Percentiles rank a stretch among this genome's conserved stretches.
These are phyloP conservation scores for Drosophila nannoptera DNA, from an alignment of 1,140 invertebrate genomes.

Conservation along the genomic window DNA sequence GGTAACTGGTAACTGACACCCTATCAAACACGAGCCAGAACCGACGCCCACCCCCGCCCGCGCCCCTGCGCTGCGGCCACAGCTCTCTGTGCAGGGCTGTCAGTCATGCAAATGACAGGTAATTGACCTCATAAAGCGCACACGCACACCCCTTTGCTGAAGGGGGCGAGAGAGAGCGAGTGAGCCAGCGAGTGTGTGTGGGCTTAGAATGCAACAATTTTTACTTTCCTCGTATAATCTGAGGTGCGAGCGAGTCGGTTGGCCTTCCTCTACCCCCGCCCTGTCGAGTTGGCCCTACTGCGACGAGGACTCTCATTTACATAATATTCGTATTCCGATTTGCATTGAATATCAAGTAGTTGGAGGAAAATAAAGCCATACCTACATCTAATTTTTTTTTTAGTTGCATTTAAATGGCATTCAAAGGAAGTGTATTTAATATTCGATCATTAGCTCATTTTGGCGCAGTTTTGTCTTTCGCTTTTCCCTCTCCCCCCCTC, in stretches of 20 bases:
- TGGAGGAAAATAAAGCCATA: too few relatives aligned
- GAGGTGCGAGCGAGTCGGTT: constrained; percentile 52
- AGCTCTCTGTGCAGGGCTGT: constrained; percentile 10
- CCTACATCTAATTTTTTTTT: too few relatives aligned
- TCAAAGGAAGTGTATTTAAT: not conserved
- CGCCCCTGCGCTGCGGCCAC: too few relatives aligned
- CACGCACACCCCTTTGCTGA: constrained; percentile 11
- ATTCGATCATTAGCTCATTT: not conserved
- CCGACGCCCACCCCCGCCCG: not conserved
- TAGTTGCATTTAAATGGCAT: too few relatives aligned
- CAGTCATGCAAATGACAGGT: constrained; percentile 76
- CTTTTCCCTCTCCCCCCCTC: constrained; percentile 25
- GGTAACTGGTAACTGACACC: constrained; percentile 62
- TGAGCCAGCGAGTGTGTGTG: not conserved
- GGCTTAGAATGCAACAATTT: constrained; percentile 66
- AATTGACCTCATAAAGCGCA: constrained; percentile 73
- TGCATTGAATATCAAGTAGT: too few relatives aligned
- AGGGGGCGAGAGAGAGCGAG: too few relatives aligned
- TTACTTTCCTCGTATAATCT: constrained; percentile 70
- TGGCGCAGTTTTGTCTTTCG: not conserved
- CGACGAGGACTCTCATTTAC: too few relatives aligned
- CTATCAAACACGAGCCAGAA: constrained; percentile 13
- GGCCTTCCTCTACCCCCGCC: not conserved
- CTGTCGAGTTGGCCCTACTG: constrained; percentile 13
- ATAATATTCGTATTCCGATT: too few relatives aligned